Conservation (phyloP, 2,888 invertebrate species). For the Cephus pulcher region DNA sequence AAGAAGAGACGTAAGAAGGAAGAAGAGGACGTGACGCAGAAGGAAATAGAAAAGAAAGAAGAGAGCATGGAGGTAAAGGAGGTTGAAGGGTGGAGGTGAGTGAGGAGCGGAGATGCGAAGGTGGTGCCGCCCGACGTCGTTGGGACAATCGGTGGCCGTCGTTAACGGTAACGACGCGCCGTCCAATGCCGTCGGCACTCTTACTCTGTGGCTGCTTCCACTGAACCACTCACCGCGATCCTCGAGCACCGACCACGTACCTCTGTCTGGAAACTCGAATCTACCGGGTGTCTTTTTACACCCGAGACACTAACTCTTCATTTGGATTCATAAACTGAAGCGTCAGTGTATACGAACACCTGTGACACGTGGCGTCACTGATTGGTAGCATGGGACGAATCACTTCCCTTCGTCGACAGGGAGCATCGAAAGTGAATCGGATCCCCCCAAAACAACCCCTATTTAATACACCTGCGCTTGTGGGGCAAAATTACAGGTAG, state of each 20-base stretch:
- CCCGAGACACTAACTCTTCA: background rate
- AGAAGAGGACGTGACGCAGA: constrained; percentile 15
- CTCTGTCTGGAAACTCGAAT: constrained; percentile 21
- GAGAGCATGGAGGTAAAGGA: background rate
- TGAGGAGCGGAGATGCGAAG: background rate
- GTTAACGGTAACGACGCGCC: constrained; percentile 59
- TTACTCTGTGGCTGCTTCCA: constrained; percentile 19
- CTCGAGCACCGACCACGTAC: constrained; percentile 16
- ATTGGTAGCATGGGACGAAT: background rate
- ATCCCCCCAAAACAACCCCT: background rate
- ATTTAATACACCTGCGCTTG: background rate
- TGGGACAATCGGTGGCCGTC: constrained; percentile 59
- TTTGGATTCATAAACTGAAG: background rate
- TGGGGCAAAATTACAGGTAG: background rate
- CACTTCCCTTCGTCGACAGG: background rate
- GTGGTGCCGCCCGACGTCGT: constrained; percentile 40
- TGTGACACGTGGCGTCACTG: background rate
- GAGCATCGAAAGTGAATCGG: background rate
- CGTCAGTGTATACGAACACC: background rate
- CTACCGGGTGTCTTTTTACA: constrained; percentile 24
- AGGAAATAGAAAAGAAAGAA: background rate
- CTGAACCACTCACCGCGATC: constrained; percentile 20
- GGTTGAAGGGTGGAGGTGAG: background rate
- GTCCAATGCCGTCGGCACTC: constrained; percentile 51
- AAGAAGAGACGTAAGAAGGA: constrained; percentile 2